These are phyloP conservation scores for Heliconius eleuchia DNA, from an alignment of 1,140 invertebrate species.

Conservation along the genomic window DNA sequence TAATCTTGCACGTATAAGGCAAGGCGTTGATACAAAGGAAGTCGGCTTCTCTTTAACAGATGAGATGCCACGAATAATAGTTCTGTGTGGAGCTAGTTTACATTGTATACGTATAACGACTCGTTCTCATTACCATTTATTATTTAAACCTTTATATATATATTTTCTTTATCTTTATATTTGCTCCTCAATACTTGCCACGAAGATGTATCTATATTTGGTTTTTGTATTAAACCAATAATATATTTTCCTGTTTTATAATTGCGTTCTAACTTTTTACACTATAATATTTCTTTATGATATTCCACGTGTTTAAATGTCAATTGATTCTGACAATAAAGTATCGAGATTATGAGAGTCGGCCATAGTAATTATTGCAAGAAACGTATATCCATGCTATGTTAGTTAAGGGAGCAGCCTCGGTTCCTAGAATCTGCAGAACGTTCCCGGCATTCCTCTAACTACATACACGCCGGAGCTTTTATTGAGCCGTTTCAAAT, in stretches of 20 bases:
- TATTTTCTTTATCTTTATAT: background rate
- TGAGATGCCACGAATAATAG: slow-evolving; percentile 19
- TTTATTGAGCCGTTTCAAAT: slow-evolving; percentile 48
- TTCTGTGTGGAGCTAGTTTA: slow-evolving; percentile 14
- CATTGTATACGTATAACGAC: slow-evolving; percentile 4
- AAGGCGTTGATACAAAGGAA: slow-evolving; percentile 37
- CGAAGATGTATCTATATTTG: background rate
- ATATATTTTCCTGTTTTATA: no score
- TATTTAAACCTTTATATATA: background rate
- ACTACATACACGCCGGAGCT: slow-evolving; percentile 41
- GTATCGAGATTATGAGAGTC: background rate
- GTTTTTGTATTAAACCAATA: background rate
- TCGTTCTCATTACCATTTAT: slow-evolving; percentile 1
- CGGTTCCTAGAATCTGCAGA: slow-evolving; percentile 51
- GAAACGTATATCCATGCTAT: slow-evolving; percentile 28
- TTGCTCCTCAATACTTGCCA: background rate
- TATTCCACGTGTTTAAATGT: background rate
- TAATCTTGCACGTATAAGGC: slow-evolving; percentile 45
- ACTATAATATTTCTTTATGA: background rate
- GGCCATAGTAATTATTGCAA: slow-evolving; percentile 19
- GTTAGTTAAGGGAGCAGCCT: slow-evolving; percentile 15
- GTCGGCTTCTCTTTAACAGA: slow-evolving; percentile 30
- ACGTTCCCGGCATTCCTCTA: slow-evolving; percentile 54
- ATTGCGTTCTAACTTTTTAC: background rate
- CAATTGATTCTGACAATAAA: background rate